Base-by-base conservation (phyloP, 2,888 invertebrate species). In the Sinelater perroti region DNA sequence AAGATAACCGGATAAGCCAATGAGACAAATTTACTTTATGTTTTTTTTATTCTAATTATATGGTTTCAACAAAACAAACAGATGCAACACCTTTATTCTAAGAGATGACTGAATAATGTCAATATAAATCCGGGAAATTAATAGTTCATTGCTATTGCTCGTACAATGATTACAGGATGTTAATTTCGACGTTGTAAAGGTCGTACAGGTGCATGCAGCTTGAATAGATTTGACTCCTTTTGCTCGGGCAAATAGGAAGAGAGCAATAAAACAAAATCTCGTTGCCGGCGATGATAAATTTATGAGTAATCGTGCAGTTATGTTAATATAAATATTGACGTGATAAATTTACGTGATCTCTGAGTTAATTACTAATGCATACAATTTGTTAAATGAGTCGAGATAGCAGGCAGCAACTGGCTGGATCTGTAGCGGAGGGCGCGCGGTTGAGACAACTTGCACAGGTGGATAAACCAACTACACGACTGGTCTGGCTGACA, bases 401-500 rank as follows among this genome's bases (percentile, higher is more conserved):
- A 60, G 60, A 56, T 64, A 62, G 40, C 28, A 54, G 30, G 20
- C 11, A 52, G 24, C 18, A 52, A 42, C 40, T 42, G 26, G 50
- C 30, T 36, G 54, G 38, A 55, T 59, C 45, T 31, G 40, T 45
- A 21, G 50, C 50, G 55, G 55, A 52, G 58, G 50, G 60, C 58
- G 58, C 58, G 49, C 47, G 53, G 58, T 56, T 56, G 59, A 55
- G 54, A 52, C 52, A 61, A 60, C 51, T 58, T 63, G 57, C 65
- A 65, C 70, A 69, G 68, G 69, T 70, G 68, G 66, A 68, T 67
- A 68, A 70, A 69, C 66, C 67, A 66, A 67, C 61, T 67, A 66
- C 64, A 67, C 60, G 64, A 64, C 65, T 61, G 63, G 64, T 63
- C 63, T 67, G 62, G 66, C 71, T 71, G 71, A 72, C 70, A 70